Percentiles rank a stretch among this genome's conserved stretches.
phyloP scores from a whole-genome alignment of 2,888 invertebrate genomes.

The Pristionchus exspectatus region DNA sequence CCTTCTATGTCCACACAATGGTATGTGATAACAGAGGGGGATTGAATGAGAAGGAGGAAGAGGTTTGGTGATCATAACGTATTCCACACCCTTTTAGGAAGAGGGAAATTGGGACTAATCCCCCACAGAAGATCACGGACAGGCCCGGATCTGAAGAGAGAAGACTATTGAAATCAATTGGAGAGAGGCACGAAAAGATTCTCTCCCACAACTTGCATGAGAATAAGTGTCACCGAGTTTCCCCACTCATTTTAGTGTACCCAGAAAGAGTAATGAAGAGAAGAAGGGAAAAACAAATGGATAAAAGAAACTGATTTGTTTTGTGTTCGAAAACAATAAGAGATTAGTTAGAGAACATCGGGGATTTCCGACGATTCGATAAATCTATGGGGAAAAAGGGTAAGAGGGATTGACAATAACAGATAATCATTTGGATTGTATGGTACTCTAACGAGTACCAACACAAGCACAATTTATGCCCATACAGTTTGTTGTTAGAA shows the following conservation, averaged over 20 bases:
- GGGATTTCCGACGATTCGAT: background rate
- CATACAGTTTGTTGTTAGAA: background rate
- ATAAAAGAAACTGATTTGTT: background rate
- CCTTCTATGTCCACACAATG: background rate
- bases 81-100: background rate
- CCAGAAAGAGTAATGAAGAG: background rate
- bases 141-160: background rate
- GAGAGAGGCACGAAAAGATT: constrained; percentile 17
- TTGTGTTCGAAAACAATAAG: background rate
- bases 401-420: background rate
- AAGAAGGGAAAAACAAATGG: background rate
- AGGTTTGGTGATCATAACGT: background rate
- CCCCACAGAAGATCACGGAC: background rate
- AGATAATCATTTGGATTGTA: constrained; percentile 6
- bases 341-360: constrained; percentile 1
- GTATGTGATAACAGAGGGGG: background rate
- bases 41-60: background rate
- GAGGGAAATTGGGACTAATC: constrained; percentile 4
- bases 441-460: constrained; percentile 16
- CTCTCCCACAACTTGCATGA: background rate
- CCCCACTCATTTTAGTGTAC: background rate
- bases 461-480: background rate
- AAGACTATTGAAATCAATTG: constrained; percentile 9
- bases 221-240: background rate
- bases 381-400: background rate